Evolutionary conservation across 2,113 vertebrate genomes (phyloP).

Genomic region (Apodemus speciosus): DNA sequence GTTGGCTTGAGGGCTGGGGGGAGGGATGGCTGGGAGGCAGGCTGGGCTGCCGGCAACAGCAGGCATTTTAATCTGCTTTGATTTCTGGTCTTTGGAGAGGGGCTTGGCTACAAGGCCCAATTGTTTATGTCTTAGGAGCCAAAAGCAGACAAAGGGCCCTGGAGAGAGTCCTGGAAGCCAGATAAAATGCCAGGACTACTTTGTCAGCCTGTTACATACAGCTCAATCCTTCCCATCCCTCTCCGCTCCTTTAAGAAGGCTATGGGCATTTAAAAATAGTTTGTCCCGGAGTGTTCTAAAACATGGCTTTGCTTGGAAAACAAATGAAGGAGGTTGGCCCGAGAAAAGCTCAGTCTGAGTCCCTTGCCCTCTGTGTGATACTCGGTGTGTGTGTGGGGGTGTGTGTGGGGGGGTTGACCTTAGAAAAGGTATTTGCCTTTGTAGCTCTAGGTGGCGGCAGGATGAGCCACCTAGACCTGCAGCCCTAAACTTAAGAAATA

Average conservation of each 20-base stretch:
- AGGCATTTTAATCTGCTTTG: slow-evolving; percentile 82
- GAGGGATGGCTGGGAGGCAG: slow-evolving; percentile 40
- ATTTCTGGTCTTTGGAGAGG: slow-evolving; percentile 80
- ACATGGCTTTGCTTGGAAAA: slow-evolving; percentile 79
- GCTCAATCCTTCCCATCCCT: slow-evolving; percentile 80
- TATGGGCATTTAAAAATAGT: slow-evolving; percentile 77
- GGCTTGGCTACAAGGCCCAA: slow-evolving; percentile 78
- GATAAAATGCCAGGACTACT: slow-evolving; percentile 77
- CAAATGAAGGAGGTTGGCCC: slow-evolving; percentile 63
- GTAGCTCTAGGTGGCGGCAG: neutral
- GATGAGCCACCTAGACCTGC: neutral
- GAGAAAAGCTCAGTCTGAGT: slow-evolving; percentile 70
- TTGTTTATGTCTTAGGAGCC: slow-evolving; percentile 80
- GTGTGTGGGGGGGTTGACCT: neutral
- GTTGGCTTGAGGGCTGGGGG: neutral
- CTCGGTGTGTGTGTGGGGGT: too few relatives aligned
- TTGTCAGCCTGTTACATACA: slow-evolving; percentile 78
- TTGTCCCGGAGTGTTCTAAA: slow-evolving; percentile 48
- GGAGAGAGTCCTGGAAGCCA: slow-evolving; percentile 76
- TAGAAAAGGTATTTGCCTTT: slow-evolving; percentile 39
- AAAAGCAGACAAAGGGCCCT: slow-evolving; percentile 77
- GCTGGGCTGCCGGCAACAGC: slow-evolving; percentile 68
- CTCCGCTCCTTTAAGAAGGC: slow-evolving; percentile 78
- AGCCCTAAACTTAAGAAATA: neutral
- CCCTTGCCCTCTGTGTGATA: slow-evolving; percentile 21